A percentile compares a stretch with the other conserved stretches of the same genome.
Evolutionary conservation across 2,797 vertebrate genomes (phyloP).

Genomic region (Dallia pectoralis): DNA sequence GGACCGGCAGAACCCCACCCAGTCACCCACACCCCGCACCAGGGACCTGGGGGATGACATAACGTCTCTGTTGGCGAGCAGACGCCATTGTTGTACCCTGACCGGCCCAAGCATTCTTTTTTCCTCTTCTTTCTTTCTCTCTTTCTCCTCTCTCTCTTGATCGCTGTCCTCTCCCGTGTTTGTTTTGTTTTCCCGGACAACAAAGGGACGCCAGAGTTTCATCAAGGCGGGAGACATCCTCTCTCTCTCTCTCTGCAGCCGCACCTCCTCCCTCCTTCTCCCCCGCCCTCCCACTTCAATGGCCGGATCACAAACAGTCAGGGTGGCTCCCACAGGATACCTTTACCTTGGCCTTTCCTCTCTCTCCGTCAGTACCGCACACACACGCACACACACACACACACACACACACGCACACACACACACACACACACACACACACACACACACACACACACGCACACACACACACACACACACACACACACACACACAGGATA

Average conservation of each 20-base stretch:
- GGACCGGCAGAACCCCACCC: slow-evolving; percentile 70
- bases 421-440: too few relatives aligned
- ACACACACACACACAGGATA: too few relatives aligned
- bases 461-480: too few relatives aligned
- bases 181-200: slow-evolving; percentile 72
- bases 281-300: slow-evolving; percentile 42
- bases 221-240: slow-evolving; percentile 65
- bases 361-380: slow-evolving; percentile 36
- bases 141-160: slow-evolving; percentile 17
- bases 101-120: slow-evolving; percentile 59
- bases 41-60: slow-evolving; percentile 69
- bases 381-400: slow-evolving; percentile 25
- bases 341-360: slow-evolving; percentile 62
- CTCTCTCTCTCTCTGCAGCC: slow-evolving; percentile 54
- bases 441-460: too few relatives aligned
- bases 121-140: slow-evolving; percentile 37
- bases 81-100: slow-evolving; percentile 68
- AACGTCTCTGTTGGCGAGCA: slow-evolving; percentile 70
- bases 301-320: slow-evolving; percentile 45
- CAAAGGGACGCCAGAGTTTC: slow-evolving; percentile 70
- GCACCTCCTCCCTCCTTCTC: slow-evolving; percentile 55
- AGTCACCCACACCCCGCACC: slow-evolving; percentile 51
- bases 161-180: slow-evolving; percentile 28
- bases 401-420: too few relatives aligned
- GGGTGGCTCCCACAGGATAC: slow-evolving; percentile 51